Percentiles rank a stretch among this genome's conserved stretches.
Conservation (phyloP, 92 coral and sea anemone genomes). For the Porites cylindrica region DNA sequence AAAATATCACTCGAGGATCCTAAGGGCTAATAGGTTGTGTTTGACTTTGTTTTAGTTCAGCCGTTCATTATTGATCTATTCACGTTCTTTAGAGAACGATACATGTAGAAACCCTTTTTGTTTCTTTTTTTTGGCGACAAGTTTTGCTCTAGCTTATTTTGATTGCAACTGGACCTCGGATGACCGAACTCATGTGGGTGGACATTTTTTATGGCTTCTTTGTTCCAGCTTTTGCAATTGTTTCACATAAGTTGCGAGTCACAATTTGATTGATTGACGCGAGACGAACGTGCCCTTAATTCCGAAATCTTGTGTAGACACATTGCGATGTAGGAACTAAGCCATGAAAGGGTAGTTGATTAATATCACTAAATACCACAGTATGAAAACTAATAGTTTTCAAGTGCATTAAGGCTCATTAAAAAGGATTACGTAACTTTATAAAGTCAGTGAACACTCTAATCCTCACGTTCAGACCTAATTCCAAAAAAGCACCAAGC, state of each 20-base stretch:
- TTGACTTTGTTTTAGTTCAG: too few species aligned
- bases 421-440: slow-evolving; percentile 8
- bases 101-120: too few species aligned
- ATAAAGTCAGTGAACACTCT: slow-evolving; percentile 8
- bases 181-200: not conserved
- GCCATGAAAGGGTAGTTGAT: too few species aligned
- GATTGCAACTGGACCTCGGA: too few species aligned
- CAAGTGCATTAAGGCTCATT: not conserved
- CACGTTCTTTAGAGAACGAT: too few species aligned
- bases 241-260: slow-evolving; percentile 18
- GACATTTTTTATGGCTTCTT: not conserved
- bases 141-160: too few species aligned
- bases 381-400: not conserved
- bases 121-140: too few species aligned
- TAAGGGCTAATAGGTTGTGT: too few species aligned
- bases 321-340: not conserved
- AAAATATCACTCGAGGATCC: too few species aligned
- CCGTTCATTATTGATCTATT: too few species aligned
- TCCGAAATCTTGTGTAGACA: not conserved
- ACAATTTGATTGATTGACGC: not conserved
- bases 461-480: not conserved
- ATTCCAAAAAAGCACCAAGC: not conserved
- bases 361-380: not conserved
- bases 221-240: not conserved
- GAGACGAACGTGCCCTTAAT: slow-evolving; percentile 8